Base-by-base conservation (phyloP, 2,888 invertebrate species). In the Andrena fulva region DNA sequence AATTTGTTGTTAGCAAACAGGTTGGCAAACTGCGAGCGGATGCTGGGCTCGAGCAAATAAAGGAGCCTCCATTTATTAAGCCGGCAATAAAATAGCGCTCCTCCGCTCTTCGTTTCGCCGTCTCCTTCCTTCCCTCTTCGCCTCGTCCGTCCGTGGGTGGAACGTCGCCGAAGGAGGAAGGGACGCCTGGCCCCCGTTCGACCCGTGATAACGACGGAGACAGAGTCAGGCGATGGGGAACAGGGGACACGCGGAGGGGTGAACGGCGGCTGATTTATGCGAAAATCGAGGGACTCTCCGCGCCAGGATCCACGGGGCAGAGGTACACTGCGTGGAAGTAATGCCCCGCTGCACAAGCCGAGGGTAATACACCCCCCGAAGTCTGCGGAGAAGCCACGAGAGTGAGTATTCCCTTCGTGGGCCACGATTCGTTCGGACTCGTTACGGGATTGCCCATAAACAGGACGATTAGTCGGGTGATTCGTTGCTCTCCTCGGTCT, bases 1-100 rank as follows among this genome's bases (percentile, higher is more conserved):
- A 93, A 93, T 93, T 93, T 93, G 92, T 93, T 92, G 92, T 92
- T 92, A 91, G 92, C 92, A 92, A 93, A 93, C 92, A 92, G 92
- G 93, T 92, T 93, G 92, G 92, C 91, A 91, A 93, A 92, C 91
- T 90, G 91, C 90, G 89, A 91, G 91, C 91, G 92, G 91, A 91
- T 92, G 91, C 90, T 91, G 91, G 42, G 90, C 80, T 86, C 87
- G 87, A 86, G 90, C 90, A 92, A 93, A 93, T 92, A 92, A 92
- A 93, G 90, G 91, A 92, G 92, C 87, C 90, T 91, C 92, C 92
- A 93, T 93, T 93, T 93, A 93, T 93, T 93, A 93, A 92, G 90
- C 90, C 88, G 91, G 92, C 92, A 92, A 93, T 93, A 93, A 93
- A 93, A 92, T 92, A 92, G 91, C 89, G 89, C 90, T 91, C 89